Conservation (phyloP, 2,797 vertebrate genomes). For the Selene dorsalis region DNA sequence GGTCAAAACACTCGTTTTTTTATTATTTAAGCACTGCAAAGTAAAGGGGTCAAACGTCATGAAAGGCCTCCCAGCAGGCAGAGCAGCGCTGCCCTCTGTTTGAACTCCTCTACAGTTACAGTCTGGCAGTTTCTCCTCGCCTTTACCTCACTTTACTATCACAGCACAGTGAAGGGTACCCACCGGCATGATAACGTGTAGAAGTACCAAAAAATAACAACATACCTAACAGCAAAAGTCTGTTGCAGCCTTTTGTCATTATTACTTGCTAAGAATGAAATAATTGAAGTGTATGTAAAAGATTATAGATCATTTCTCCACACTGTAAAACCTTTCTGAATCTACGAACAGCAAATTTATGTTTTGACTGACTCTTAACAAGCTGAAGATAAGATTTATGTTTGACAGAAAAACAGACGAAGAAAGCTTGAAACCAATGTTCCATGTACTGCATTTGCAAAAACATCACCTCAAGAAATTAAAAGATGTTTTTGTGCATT, state of each 20-base stretch:
- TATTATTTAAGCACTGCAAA: conserved; percentile 34
- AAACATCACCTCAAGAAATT: conserved; percentile 19
- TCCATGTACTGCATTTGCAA: background rate
- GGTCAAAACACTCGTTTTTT: background rate
- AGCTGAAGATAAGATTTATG: background rate
- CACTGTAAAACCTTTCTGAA: background rate
- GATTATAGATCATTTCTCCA: background rate
- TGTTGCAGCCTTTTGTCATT: background rate
- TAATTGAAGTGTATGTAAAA: background rate
- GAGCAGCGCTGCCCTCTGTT: conserved; percentile 60
- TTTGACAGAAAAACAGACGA: background rate
- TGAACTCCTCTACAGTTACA: conserved; percentile 70
- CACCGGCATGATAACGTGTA: background rate
- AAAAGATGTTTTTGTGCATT: conserved; percentile 9
- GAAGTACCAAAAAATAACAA: too few species aligned
- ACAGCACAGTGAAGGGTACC: background rate
- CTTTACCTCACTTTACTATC: conserved; percentile 9
- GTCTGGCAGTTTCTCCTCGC: conserved; percentile 13
- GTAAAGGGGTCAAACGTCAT: conserved; percentile 60
- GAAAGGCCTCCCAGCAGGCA: conserved; percentile 47
- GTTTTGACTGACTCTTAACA: background rate
- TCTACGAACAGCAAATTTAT: background rate
- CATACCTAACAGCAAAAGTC: too few species aligned
- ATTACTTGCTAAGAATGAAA: background rate
- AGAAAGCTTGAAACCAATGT: background rate